phyloP scores from a whole-genome alignment of 2,888 invertebrate genomes.

The Crioceris asparagi region DNA sequence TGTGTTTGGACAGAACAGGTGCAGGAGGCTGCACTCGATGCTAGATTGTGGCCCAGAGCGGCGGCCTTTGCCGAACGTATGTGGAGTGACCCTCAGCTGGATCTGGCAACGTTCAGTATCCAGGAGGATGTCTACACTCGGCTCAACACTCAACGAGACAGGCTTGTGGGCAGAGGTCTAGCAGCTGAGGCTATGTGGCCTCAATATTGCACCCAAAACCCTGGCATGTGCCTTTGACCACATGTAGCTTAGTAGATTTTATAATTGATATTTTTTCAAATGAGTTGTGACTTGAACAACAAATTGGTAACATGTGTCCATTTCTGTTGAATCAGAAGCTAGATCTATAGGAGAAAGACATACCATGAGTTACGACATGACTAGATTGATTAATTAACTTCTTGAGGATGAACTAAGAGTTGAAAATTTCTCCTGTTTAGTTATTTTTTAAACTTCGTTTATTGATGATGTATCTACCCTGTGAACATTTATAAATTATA shows the following conservation, averaged over 20 bases:
- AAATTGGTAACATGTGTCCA: too few species aligned
- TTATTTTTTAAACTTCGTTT: too few species aligned
- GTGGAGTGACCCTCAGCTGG: constrained; percentile 52
- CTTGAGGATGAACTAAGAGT: too few species aligned
- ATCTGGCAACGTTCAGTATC: constrained; percentile 34
- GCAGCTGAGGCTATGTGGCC: constrained; percentile 65
- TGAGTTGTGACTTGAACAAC: too few species aligned
- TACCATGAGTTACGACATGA: too few species aligned
- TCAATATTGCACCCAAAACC: constrained; percentile 66
- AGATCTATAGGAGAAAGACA: too few species aligned
- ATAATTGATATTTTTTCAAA: not conserved
- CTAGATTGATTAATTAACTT: too few species aligned
- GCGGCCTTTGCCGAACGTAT: constrained; percentile 74
- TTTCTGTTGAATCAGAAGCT: too few species aligned
- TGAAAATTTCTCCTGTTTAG: too few species aligned
- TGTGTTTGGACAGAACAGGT: constrained; percentile 72
- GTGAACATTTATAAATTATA: too few species aligned
- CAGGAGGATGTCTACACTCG: constrained; percentile 57
- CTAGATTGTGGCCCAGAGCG: constrained; percentile 72
- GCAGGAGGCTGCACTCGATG: constrained; percentile 60
- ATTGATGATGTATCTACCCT: too few species aligned
- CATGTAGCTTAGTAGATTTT: not conserved
- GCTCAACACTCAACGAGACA: constrained; percentile 54
- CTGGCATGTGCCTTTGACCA: constrained; percentile 54
- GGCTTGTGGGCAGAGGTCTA: constrained; percentile 52